Conservation (phyloP, 2,888 invertebrate genomes). For the Epirrhoe tristata region DNA sequence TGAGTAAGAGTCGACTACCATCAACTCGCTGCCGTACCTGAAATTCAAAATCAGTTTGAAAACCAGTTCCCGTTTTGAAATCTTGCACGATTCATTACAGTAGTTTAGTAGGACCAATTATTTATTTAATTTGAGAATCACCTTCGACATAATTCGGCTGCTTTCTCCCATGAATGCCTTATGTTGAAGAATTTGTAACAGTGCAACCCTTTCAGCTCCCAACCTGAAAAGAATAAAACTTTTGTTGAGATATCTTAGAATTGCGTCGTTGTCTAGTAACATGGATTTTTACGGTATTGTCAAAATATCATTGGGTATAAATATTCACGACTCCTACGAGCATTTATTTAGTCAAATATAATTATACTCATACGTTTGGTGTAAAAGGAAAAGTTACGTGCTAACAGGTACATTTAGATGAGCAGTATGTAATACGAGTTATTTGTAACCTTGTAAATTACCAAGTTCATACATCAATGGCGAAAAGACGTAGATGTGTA, state of each 20-base stretch:
- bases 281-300: conserved; percentile 1
- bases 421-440: conserved; percentile 47
- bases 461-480: conserved; percentile 41
- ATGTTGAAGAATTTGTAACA: conserved; percentile 98
- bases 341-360: conserved; percentile 25
- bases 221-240: conserved; percentile 88
- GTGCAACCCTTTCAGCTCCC: conserved; percentile 95
- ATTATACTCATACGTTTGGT: conserved; percentile 21
- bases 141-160: conserved; percentile 97
- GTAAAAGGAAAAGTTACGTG: conserved; percentile 47
- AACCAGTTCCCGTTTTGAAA: not conserved
- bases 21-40: conserved; percentile 98
- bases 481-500: conserved; percentile 31
- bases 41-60: conserved; percentile 38
- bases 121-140: conserved; percentile 71
- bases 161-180: conserved; percentile 98
- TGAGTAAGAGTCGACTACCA: conserved; percentile 94
- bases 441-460: conserved; percentile 58
- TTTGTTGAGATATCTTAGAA: conserved; percentile 2
- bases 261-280: not conserved
- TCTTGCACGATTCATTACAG: not conserved
- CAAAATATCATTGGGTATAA: conserved; percentile 10
- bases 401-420: conserved; percentile 23
- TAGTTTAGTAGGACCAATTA: not conserved
- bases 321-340: conserved; percentile 22